A percentile compares a stretch with the other conserved stretches of the same genome.
Evolutionary conservation across 1,140 invertebrate species (phyloP).

Genomic region (Onthophagus taurus): DNA sequence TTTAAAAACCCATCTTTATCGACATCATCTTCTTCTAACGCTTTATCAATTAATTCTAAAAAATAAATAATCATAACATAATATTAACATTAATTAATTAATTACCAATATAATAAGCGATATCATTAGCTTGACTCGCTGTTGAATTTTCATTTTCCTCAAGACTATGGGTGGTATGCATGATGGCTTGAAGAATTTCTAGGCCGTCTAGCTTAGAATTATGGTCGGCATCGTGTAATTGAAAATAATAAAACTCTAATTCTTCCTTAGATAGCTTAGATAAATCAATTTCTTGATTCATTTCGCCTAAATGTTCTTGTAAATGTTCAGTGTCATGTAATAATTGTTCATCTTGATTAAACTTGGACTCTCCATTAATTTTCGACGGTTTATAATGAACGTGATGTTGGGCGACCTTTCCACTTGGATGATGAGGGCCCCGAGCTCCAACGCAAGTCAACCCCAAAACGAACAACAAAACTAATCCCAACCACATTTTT

Average conservation of each 20-base stretch:
- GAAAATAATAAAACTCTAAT: slow-evolving; percentile 56
- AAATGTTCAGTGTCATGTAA: slow-evolving; percentile 58
- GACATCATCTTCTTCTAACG: slow-evolving; percentile 65
- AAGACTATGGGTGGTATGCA: slow-evolving; percentile 47
- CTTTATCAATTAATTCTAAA: slow-evolving; percentile 70
- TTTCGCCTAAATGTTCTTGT: slow-evolving; percentile 59
- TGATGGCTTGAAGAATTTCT: slow-evolving; percentile 62
- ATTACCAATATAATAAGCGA: slow-evolving; percentile 43
- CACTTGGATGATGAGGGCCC: slow-evolving; percentile 66
- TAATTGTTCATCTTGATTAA: slow-evolving; percentile 55
- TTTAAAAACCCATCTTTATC: slow-evolving; percentile 74
- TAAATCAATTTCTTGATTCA: slow-evolving; percentile 45
- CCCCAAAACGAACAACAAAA: slow-evolving; percentile 5
- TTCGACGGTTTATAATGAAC: slow-evolving; percentile 45
- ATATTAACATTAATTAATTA: slow-evolving; percentile 6
- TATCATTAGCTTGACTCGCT: slow-evolving; percentile 28
- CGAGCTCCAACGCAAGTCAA: slow-evolving; percentile 32
- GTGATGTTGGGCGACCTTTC: slow-evolving; percentile 47
- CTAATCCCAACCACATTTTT: slow-evolving; percentile 2
- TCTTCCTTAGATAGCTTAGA: slow-evolving; percentile 62
- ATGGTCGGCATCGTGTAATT: slow-evolving; percentile 71
- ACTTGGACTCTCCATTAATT: slow-evolving; percentile 38
- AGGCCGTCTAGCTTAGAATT: slow-evolving; percentile 72
- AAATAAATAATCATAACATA: slow-evolving; percentile 17
- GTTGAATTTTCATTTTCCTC: slow-evolving; percentile 23